These are phyloP conservation scores for Leptinotarsa rubiginosa DNA, from an alignment of 2,888 invertebrate genomes.

Conservation along the genomic window DNA sequence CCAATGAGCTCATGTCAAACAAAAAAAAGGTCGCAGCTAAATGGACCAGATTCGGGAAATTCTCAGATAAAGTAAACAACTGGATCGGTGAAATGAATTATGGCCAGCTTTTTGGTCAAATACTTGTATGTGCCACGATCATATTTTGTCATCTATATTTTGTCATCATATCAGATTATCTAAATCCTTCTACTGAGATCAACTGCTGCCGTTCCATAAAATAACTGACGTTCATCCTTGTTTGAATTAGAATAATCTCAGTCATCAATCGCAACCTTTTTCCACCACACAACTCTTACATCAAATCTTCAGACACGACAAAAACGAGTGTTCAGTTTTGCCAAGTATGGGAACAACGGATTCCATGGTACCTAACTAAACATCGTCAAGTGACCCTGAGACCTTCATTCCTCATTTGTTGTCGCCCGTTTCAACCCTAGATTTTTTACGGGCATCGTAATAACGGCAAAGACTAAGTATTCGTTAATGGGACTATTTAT, in stretches of 20 bases:
- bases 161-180: background rate
- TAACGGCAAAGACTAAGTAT: background rate
- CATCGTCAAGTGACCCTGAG: constrained; percentile 10
- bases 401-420: constrained; percentile 15
- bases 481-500: constrained; percentile 15
- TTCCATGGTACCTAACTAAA: constrained; percentile 12
- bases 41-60: too few species aligned
- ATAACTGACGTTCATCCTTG: background rate
- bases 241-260: constrained; percentile 5
- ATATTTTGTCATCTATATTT: too few species aligned
- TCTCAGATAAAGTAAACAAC: too few species aligned
- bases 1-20: too few species aligned
- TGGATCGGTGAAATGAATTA: too few species aligned
- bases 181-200: background rate
- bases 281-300: constrained; percentile 5
- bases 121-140: too few species aligned
- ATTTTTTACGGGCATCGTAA: background rate
- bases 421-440: background rate
- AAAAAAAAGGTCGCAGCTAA: too few species aligned
- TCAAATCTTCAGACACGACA: constrained; percentile 12
- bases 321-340: background rate
- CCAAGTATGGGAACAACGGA: constrained; percentile 1
- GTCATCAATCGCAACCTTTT: constrained; percentile 4
- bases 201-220: background rate
- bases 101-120: too few species aligned